Conservation (phyloP, 2,797 vertebrate species). For the Percopsis omiscomaycus region DNA sequence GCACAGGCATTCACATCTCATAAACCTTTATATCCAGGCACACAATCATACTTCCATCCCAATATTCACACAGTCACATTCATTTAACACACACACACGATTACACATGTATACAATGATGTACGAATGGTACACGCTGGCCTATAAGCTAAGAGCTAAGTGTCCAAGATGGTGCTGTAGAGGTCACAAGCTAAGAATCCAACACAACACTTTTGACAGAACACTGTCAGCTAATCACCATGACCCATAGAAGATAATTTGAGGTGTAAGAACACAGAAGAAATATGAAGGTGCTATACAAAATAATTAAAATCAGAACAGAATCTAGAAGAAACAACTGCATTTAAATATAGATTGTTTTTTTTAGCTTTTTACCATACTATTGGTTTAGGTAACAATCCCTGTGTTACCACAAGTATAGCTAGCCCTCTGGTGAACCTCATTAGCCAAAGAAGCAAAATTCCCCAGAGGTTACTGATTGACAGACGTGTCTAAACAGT, state of each 20-base stretch:
- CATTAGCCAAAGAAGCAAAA: background rate
- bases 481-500: background rate
- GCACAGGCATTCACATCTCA: slow-evolving; percentile 46
- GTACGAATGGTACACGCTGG: slow-evolving; percentile 45
- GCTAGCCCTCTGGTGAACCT: background rate
- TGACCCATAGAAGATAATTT: slow-evolving; percentile 32
- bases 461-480: background rate
- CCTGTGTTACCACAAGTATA: no score
- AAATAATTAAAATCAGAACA: background rate
- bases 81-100: slow-evolving; percentile 11
- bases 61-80: background rate
- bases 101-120: slow-evolving; percentile 47
- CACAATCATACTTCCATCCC: slow-evolving; percentile 4
- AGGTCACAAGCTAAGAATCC: slow-evolving; percentile 62
- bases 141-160: slow-evolving; percentile 59
- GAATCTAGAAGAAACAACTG: background rate
- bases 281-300: slow-evolving; percentile 3
- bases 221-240: slow-evolving; percentile 44
- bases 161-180: slow-evolving; percentile 49
- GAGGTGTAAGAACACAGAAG: slow-evolving; percentile 24
- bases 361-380: no score
- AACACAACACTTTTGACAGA: slow-evolving; percentile 53
- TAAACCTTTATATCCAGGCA: slow-evolving; percentile 15
- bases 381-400: no score
- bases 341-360: no score